Evolutionary conservation across 2,888 invertebrate genomes (phyloP).

Genomic region (Aphidoletes aphidimyza): DNA sequence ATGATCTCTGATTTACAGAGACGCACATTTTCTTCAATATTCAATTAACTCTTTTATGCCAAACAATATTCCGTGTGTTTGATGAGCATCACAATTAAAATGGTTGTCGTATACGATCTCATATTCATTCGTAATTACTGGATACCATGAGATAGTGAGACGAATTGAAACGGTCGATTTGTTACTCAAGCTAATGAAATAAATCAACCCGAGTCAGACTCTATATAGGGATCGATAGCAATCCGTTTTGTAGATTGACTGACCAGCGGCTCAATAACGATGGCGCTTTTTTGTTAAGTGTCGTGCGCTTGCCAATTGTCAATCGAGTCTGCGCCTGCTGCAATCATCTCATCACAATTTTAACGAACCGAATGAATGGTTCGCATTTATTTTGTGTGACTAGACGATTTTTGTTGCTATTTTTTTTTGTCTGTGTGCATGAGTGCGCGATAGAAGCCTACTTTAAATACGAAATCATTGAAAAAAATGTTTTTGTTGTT

Average conservation of each 20-base stretch:
- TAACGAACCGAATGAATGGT: neutral
- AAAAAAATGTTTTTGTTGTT: neutral
- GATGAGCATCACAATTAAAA: too few relatives aligned
- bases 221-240: too few relatives aligned
- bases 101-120: too few relatives aligned
- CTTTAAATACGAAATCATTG: neutral
- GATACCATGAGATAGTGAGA: too few relatives aligned
- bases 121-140: too few relatives aligned
- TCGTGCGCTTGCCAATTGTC: neutral
- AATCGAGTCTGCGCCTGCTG: neutral
- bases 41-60: too few relatives aligned
- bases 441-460: neutral
- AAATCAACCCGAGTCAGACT: too few relatives aligned
- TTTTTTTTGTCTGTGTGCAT: neutral
- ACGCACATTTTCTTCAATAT: too few relatives aligned
- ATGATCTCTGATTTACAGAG: too few relatives aligned
- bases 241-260: too few relatives aligned
- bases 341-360: constrained; percentile 9
- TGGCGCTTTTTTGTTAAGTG: neutral
- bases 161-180: too few relatives aligned
- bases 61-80: too few relatives aligned
- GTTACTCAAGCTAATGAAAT: neutral
- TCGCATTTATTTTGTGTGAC: constrained; percentile 7
- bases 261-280: neutral
- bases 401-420: neutral